Base-by-base conservation (phyloP, 2,797 vertebrate genomes). In the Tauraco hartlaubi region DNA sequence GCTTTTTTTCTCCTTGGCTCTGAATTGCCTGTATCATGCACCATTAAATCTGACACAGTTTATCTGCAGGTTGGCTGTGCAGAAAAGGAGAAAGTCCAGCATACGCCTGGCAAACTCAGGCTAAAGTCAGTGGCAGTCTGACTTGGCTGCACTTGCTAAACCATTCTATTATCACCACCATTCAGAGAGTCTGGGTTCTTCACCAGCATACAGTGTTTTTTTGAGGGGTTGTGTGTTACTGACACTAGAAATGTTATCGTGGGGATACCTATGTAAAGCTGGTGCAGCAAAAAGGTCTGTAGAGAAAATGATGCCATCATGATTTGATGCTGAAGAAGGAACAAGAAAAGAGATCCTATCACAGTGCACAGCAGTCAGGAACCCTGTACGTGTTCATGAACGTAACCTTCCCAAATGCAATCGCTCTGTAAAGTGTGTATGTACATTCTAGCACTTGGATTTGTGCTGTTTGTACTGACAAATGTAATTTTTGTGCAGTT, bases 1-100 rank as follows among this genome's bases (percentile, higher is more conserved):
- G 44, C 31, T 69, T 67, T 87, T 63, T 18, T 39, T 7, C 61
- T 59, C 62, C 77, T 94, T 64, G 46, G 35, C 56, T 39, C 80
- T 67, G 92, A 79, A 96, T 83, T 93, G 91, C 80, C 91, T 95
- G 85, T 94, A 93, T 94, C 86, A 94, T 69, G 83, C 85, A 79
- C 89, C 94, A 91, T 97, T 97, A 93, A 96, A 85, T 87, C 84
- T 88, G 90, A 94, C 95, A 96, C 46, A 61, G 81, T 93, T 68
- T 91, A 84, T 95, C 92, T 93, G 77, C 7, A 6, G 76, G 82
- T 92, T 94, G 92, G 52, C 74, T 94, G 85, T 76, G 84, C 81
- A 76, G 95, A 69, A 90, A 92, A 94, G 26, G 61, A 73, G 64
- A 73, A 92, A 91, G 78, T 90, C 91, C 85, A 71, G 21, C 0